These are phyloP conservation scores for Lytechinus pictus DNA, from an alignment of 35 echinoderm and acorn worm species.

Conservation along the genomic window DNA sequence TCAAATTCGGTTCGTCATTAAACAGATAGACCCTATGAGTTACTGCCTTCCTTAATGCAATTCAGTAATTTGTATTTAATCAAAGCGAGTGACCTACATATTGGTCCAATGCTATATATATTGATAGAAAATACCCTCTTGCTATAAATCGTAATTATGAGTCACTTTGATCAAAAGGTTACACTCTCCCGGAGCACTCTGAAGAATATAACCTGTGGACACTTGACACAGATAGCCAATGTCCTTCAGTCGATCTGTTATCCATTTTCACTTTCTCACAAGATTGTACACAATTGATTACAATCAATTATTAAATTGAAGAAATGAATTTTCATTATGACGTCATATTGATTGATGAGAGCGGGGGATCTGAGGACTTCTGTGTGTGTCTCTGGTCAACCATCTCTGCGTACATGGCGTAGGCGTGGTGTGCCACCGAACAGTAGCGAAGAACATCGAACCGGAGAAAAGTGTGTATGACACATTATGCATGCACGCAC, in stretches of 20 bases:
- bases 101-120: too few relatives aligned
- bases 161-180: too few relatives aligned
- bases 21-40: too few relatives aligned
- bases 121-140: background rate
- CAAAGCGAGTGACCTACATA: too few relatives aligned
- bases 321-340: background rate
- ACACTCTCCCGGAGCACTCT: too few relatives aligned
- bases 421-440: background rate
- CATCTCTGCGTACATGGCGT: background rate
- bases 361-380: background rate
- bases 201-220: background rate
- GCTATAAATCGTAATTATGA: background rate
- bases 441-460: background rate
- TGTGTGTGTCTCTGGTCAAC: background rate
- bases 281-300: background rate
- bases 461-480: background rate
- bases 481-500: background rate
- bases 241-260: background rate
- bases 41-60: too few relatives aligned
- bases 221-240: background rate
- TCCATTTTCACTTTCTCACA: background rate
- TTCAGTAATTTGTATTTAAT: too few relatives aligned
- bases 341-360: background rate
- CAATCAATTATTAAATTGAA: background rate
- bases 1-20: too few relatives aligned